Conservation (phyloP, 2,113 vertebrate species). For the Pyrgilauda ruficollis region DNA sequence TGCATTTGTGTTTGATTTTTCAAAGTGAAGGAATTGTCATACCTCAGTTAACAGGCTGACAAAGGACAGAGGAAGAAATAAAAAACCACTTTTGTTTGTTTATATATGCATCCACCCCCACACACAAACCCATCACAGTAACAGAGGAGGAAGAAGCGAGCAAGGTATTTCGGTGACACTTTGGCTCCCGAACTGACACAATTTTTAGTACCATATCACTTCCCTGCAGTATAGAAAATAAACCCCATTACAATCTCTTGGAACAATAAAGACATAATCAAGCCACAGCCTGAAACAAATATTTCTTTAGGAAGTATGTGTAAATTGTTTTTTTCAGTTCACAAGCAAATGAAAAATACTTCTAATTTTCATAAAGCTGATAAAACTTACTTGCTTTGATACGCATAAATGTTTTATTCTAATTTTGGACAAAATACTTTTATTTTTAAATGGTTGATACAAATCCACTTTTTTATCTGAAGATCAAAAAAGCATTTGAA, state of each 20-base stretch:
- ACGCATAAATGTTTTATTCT: not conserved
- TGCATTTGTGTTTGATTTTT: not conserved
- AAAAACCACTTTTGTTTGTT: not conserved
- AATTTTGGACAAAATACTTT: not conserved
- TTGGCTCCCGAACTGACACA: not conserved
- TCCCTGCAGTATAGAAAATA: not conserved
- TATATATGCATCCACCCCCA: not conserved
- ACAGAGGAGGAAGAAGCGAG: not conserved
- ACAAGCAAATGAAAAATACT: not conserved
- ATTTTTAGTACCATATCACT: not conserved
- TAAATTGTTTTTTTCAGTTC: not conserved
- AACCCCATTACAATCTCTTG: not conserved
- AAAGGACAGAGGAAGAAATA: not conserved
- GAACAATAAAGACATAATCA: not conserved
- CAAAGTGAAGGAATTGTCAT: not conserved
- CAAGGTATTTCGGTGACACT: not conserved
- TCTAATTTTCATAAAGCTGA: not conserved
- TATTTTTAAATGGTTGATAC: not conserved
- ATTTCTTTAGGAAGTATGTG: not conserved
- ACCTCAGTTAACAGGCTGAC: not conserved
- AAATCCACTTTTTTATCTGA: not conserved
- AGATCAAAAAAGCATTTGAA: not conserved
- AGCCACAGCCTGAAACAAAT: not conserved
- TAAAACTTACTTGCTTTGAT: not conserved
- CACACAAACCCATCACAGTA: not conserved